phyloP scores from a whole-genome alignment of 2,113 vertebrate species.

The Hemibagrus wyckioides region DNA sequence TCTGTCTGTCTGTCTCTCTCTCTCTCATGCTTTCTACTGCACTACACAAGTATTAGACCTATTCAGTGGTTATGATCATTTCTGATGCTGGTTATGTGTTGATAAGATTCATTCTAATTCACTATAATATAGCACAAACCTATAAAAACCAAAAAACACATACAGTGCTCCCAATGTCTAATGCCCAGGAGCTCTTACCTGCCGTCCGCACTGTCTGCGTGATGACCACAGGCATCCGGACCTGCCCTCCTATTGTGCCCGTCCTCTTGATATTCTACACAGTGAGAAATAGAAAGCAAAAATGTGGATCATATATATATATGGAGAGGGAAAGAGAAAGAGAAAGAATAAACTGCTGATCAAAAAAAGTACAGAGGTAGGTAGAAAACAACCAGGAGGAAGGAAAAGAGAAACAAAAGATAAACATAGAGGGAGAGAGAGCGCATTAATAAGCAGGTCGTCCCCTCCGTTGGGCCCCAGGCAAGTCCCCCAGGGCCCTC shows the following conservation, averaged over 20 bases:
- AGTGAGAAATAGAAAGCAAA: conserved; percentile 31
- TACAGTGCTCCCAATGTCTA: not conserved
- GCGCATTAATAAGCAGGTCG: conserved; percentile 41
- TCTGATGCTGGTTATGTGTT: not conserved
- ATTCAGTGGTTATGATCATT: not conserved
- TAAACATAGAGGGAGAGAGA: conserved; percentile 46
- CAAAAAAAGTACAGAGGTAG: not conserved
- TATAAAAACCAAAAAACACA: not conserved
- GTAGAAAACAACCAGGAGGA: not conserved
- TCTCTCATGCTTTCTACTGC: not conserved
- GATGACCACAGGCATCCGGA: conserved; percentile 83
- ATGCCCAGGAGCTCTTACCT: conserved; percentile 69
- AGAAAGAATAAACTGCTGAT: no score
- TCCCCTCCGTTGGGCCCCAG: conserved; percentile 23
- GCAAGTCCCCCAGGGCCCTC: conserved; percentile 26
- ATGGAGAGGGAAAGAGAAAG: no score
- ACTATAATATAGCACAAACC: not conserved
- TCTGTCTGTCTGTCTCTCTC: no score
- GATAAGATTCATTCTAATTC: not conserved
- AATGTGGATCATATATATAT: not conserved
- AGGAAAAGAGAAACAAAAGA: not conserved
- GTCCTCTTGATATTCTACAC: conserved; percentile 77
- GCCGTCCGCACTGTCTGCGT: conserved; percentile 78
- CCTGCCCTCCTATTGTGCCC: conserved; percentile 72
- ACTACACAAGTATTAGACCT: not conserved